phyloP scores from a whole-genome alignment of 2,113 vertebrate species.

The Anoura caudifer region DNA sequence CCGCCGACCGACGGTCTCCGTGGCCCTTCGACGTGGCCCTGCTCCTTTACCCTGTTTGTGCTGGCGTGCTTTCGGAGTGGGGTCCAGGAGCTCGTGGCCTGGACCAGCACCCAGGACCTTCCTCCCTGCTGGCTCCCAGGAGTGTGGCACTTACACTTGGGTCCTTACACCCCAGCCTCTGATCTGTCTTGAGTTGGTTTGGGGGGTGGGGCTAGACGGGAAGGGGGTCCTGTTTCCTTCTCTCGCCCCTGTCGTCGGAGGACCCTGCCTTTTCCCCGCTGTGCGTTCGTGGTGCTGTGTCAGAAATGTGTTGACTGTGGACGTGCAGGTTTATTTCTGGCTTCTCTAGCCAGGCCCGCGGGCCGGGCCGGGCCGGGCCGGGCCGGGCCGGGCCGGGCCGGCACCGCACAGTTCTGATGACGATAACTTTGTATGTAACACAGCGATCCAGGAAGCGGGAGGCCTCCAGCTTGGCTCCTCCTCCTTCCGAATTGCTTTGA shows the following conservation, averaged over 20 bases:
- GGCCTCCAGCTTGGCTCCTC: not conserved
- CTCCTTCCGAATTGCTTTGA: not conserved
- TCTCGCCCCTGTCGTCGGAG: not conserved
- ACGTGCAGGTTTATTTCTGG: not conserved
- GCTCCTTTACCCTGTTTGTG: too few relatives aligned
- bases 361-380: too few relatives aligned
- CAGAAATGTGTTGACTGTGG: fast-evolving
- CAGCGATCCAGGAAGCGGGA: not conserved
- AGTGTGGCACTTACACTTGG: not conserved
- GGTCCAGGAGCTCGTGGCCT: not conserved
- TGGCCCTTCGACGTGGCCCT: too few relatives aligned
- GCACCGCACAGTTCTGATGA: not conserved
- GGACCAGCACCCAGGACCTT: not conserved
- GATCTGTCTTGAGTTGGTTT: too few relatives aligned
- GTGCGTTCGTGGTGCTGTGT: not conserved
- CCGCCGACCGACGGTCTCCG: too few relatives aligned
- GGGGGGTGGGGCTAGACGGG: not conserved
- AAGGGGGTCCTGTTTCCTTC: not conserved
- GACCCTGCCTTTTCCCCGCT: not conserved
- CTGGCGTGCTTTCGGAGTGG: not conserved
- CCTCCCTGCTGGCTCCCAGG: not conserved
- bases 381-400: too few relatives aligned
- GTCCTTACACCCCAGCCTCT: not conserved
- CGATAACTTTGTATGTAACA: not conserved
- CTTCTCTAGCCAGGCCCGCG: not conserved